Percentiles rank a stretch among this genome's conserved stretches.
phyloP scores from a whole-genome alignment of 2,888 invertebrate species.

The Megamerina dolium region DNA sequence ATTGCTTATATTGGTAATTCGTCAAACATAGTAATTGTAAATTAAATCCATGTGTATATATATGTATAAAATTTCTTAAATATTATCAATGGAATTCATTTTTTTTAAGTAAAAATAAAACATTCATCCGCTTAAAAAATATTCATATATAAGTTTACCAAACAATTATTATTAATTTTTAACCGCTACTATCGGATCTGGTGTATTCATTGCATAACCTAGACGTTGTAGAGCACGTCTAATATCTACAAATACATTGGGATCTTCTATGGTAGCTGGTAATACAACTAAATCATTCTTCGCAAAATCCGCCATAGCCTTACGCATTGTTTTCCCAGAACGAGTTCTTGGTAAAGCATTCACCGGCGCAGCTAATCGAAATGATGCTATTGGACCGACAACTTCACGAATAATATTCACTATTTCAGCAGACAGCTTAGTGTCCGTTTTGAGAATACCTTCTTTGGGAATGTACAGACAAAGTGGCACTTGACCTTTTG shows the following conservation, averaged over 20 bases:
- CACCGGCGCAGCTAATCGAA: slow-evolving; percentile 73
- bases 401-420: slow-evolving; percentile 47
- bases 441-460: slow-evolving; percentile 30
- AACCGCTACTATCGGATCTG: slow-evolving; percentile 53
- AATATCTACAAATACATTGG: slow-evolving; percentile 73
- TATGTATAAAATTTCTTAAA: not conserved
- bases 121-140: not conserved
- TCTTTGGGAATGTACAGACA: slow-evolving; percentile 76
- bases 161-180: slow-evolving; percentile 14
- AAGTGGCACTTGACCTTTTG: slow-evolving; percentile 86
- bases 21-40: too few species aligned
- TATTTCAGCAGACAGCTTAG: slow-evolving; percentile 45
- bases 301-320: slow-evolving; percentile 79
- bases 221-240: slow-evolving; percentile 67
- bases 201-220: slow-evolving; percentile 68
- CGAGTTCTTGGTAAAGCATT: slow-evolving; percentile 79
- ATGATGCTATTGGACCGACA: slow-evolving; percentile 74
- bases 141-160: not conserved
- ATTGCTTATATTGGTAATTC: too few species aligned
- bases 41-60: not conserved
- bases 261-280: slow-evolving; percentile 82
- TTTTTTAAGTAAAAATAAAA: too few species aligned
- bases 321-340: slow-evolving; percentile 70
- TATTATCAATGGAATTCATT: too few species aligned
- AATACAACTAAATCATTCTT: slow-evolving; percentile 72